A percentile compares a stretch with the other conserved stretches of the same genome.
Conservation (phyloP, 2,888 invertebrate species). For the Brachyopa scutellaris region DNA sequence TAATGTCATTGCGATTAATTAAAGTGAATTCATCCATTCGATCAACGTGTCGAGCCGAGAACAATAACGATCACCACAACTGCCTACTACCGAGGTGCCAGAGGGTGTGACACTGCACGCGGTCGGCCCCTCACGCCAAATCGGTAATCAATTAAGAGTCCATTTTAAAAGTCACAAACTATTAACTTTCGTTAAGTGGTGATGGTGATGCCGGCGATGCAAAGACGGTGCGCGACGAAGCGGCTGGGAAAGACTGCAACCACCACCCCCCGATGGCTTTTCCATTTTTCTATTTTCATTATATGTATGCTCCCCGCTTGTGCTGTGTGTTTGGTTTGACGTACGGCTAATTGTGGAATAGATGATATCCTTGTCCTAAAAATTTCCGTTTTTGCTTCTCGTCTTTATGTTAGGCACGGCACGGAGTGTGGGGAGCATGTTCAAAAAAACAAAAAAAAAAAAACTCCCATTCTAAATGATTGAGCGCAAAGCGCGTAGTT, state of each 20-base stretch:
- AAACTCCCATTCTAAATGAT: constrained; percentile 68
- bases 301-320: constrained; percentile 25
- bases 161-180: constrained; percentile 71
- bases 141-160: constrained; percentile 71
- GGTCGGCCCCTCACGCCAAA: constrained; percentile 69
- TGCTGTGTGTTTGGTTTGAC: constrained; percentile 44
- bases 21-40: constrained; percentile 69
- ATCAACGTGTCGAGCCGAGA: constrained; percentile 61
- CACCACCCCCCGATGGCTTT: constrained; percentile 12
- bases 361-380: constrained; percentile 73
- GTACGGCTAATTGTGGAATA: constrained; percentile 70
- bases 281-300: constrained; percentile 28
- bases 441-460: constrained; percentile 15
- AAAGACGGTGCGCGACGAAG: neutral
- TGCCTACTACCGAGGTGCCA: constrained; percentile 58
- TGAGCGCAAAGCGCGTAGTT: constrained; percentile 70
- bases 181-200: constrained; percentile 67
- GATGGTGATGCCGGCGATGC: constrained; percentile 2
- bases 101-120: constrained; percentile 72
- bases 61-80: constrained; percentile 53
- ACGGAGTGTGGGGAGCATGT: neutral
- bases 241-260: constrained; percentile 16
- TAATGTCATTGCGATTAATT: constrained; percentile 73
- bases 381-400: constrained; percentile 70
- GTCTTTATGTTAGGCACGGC: neutral